Base-by-base conservation (phyloP, 2,113 vertebrate genomes). In the Gymnocephalus cernua region DNA sequence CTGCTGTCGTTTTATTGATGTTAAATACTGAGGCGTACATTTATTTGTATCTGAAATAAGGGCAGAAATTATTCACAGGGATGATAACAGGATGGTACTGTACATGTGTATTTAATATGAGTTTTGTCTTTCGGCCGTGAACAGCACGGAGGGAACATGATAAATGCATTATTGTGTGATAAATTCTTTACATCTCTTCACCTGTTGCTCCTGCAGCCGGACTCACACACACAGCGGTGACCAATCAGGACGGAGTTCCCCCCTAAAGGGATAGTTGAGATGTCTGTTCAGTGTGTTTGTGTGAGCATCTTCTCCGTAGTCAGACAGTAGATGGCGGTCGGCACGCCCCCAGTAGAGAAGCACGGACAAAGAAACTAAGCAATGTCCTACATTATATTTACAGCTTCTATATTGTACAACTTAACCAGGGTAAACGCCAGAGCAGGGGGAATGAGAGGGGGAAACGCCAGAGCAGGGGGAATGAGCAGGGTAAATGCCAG, bases 131-230 rank as follows among this genome's bases (percentile, higher is more conserved):
- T 6, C 1, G 6, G 16, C n/a, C 29, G 4, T 16, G 56, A 16
- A 59, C 14, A n/a, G 44, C 27, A 21, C 27, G 14, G 29, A 68
- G 32, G 19, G n/a, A 41, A 79, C 76, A 62, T 45, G 47, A 62
- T 16, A 62, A 62, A 70, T 51, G 76, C 76, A 79, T 70, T 53
- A 62, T n/a, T 13, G 64, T 18, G 75, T 25, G 74, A 68, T 77
- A 0, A 59, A 77, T 59, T n/a, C 15, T 27, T 4, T 38, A 11
- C 62, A 54, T 27, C 19, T 35, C 29, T 59, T 16, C 29, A 35
- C 15, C 57, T 58, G 56, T 57, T 57, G 56, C 25, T 25, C n/a
- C 50, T 58, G 57, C 19, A 25, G 7, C 58, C 12, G 58, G 45
- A 35, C 44, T 3, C n/a, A n/a, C 7, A 41, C 32, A 58, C 2